Base-by-base conservation (phyloP, 2,113 vertebrate species). In the Oxyura jamaicensis region DNA sequence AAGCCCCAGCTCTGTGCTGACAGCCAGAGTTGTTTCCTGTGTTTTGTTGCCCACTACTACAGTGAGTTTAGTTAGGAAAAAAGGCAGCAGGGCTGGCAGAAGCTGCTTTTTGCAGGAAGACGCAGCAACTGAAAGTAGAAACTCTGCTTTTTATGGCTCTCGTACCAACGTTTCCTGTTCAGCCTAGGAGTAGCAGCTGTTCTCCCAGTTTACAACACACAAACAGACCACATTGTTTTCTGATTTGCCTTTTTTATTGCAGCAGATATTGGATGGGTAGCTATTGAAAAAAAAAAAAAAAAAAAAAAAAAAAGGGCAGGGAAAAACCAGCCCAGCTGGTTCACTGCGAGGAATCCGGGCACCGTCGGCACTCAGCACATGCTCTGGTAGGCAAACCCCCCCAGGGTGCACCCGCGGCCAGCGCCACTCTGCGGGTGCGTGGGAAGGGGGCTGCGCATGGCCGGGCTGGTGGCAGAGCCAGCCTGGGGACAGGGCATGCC, bases 161-260 rank as follows among this genome's bases (percentile, higher is more conserved):
- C 10, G 2, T 87, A 67, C 74, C 68, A 83, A 93, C 53, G 26
- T 83, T 93, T 94, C 79, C 74, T 18, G 5, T 91, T 92, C 86
- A 83, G 63, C 77, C 58, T 39, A 83, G 94, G 65, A 93, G 50
- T 13, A 96, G 83, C 80, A 93, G 76, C 67, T 94, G 73, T 84
- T 94, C 88, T 93, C 69, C 68, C 19, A 21, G 78, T 95, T 96
- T 67, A 93, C 91, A 94, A 16, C 74, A 91, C 75, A 81, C 76
- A 55, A 89, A 83, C 72, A 95, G 83, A 67, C 58, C 2, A 3
- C 86, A 91, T 80, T 94, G 86, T 83, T 96, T 94, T 89, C 81
- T 82, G 42, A 48, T 96, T 96, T 96, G 59, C 75, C 72, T 94
- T 86, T 95, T 96, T 95, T 65, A 91, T 89, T 72, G 63, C 67